Evolutionary conservation across 1,140 invertebrate species (phyloP).

Genomic region (Chionoecetes opilio): DNA sequence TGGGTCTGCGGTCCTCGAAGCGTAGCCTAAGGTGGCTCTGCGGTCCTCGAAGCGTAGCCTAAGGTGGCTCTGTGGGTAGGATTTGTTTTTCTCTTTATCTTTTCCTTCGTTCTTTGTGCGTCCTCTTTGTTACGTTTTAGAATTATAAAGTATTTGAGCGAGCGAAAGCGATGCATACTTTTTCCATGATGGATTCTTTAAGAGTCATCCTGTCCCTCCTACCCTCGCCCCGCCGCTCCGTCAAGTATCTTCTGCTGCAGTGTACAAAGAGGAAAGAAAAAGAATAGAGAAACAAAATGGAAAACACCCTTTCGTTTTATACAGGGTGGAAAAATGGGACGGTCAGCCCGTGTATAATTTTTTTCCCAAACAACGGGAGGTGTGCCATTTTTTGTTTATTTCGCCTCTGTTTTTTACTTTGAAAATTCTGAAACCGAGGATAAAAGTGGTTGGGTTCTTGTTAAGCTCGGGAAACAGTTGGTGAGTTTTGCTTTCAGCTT

Average conservation of each 20-base stretch:
- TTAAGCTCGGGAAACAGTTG: conserved; percentile 16
- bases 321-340: neutral
- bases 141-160: conserved; percentile 1
- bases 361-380: neutral
- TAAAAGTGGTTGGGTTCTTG: conserved; percentile 20
- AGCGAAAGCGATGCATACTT: neutral
- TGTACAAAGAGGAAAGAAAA: neutral
- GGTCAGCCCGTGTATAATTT: conserved; percentile 1
- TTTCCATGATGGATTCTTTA: neutral
- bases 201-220: neutral
- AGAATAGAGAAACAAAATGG: neutral
- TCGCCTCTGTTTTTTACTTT: neutral
- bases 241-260: conserved; percentile 7
- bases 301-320: conserved; percentile 9
- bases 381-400: neutral
- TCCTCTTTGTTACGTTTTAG: neutral
- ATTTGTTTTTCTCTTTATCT: neutral
- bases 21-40: too few relatives aligned
- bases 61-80: too few relatives aligned
- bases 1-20: too few relatives aligned
- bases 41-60: too few relatives aligned
- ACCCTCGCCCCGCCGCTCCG: neutral
- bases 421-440: neutral
- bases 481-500: neutral
- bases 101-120: neutral